Base-by-base conservation (phyloP, 2,113 vertebrate species). In the Typhlomys cinereus region DNA sequence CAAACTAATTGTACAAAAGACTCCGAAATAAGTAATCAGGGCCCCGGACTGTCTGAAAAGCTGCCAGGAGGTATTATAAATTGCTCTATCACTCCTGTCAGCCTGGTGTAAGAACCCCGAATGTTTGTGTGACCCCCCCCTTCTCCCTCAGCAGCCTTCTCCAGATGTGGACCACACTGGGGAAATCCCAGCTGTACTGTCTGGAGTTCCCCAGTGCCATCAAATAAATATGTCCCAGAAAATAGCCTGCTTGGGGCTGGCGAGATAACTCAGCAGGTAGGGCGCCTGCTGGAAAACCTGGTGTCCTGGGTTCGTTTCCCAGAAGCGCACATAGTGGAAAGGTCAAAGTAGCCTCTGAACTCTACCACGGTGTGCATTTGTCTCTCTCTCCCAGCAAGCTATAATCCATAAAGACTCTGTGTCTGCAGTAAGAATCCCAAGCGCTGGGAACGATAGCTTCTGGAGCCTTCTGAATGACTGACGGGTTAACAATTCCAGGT, bases 1-100 rank as follows among this genome's bases (percentile, higher is more conserved):
- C 95, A 96, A 98, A 98, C 97, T 98, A 97, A 98, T 98, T 97
- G 97, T 96, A 95, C 94, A 95, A 85, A 97, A 97, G 93, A 93
- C 81, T 97, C 96, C 95, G 95, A 97, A 98, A 95, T 97, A 97
- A 97, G 97, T 97, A 95, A 95, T 92, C 92, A 89, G 95, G 85
- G 93, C 87, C 96, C 85, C 85, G 91, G 96, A 91, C 92, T 96
- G 96, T 96, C 88, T 97, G 96, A 97, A 97, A 96, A 88, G 64
- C 87, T 69, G 81, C 97, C 97, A 97, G 96, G 90, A 97, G 94
- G 91, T 96, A 90, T 95, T 97, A 95, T 57, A 96, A 96, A 96
- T 94, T 54, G 85, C 93, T 96, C 46, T 0, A 64, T 97, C 15
- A 0, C 89, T 97, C 89, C 94, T 95, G 96, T 97, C 97, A 97